phyloP scores from a whole-genome alignment of 2,113 vertebrate species.

The Sigmodon hispidus region DNA sequence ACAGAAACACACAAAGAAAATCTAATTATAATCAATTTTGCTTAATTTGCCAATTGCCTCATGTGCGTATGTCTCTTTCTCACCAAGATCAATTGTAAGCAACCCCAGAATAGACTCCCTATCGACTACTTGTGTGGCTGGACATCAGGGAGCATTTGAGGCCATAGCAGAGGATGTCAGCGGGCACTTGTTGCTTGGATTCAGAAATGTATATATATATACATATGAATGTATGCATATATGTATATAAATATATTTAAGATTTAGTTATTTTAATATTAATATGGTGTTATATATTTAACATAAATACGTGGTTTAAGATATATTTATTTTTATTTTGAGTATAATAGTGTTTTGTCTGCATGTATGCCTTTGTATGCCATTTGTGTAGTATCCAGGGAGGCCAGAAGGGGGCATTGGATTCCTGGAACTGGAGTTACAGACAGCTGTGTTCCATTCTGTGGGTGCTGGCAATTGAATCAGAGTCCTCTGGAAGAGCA shows the following conservation, averaged over 20 bases:
- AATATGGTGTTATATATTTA: background rate
- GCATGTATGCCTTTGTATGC: background rate
- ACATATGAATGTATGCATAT: too few relatives aligned
- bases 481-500: background rate
- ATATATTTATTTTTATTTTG: background rate
- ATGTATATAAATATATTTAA: background rate
- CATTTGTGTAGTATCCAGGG: background rate
- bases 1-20: constrained; percentile 43
- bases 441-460: background rate
- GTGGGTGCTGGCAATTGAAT: background rate
- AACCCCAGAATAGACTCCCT: background rate
- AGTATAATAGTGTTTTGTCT: background rate
- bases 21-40: constrained; percentile 61
- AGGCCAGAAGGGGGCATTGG: background rate
- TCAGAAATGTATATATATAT: background rate
- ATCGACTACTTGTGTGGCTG: background rate
- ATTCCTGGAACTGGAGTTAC: background rate
- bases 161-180: background rate
- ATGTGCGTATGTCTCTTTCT: background rate
- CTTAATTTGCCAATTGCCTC: constrained; percentile 19
- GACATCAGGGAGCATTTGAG: background rate
- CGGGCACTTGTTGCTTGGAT: background rate
- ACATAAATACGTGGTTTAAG: background rate
- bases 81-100: constrained; percentile 23
- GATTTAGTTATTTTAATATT: background rate